Evolutionary conservation across 92 coral and sea anemone species (phyloP).

Genomic region (Metridium senile): DNA sequence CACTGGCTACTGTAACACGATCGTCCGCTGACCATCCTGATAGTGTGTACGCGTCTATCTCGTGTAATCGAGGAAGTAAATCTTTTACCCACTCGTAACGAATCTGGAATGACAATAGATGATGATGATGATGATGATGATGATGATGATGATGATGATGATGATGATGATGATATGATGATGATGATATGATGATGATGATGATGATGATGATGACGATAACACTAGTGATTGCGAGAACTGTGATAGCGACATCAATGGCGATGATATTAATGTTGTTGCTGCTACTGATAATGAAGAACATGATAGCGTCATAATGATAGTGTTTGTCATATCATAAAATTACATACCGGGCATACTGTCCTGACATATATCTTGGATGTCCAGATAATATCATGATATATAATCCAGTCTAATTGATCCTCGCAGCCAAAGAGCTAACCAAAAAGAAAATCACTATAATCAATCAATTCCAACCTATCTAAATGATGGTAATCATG

Average conservation of each 20-base stretch:
- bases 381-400: slow-evolving; percentile 91
- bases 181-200: no score
- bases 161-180: no score
- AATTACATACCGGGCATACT: slow-evolving; percentile 86
- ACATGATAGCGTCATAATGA: no score
- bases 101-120: slow-evolving; percentile 43
- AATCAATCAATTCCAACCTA: background rate
- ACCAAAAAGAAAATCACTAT: background rate
- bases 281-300: no score
- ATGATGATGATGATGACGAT: no score
- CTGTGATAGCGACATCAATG: no score
- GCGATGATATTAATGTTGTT: no score
- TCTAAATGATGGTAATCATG: no score
- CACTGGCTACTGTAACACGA: background rate
- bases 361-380: slow-evolving; percentile 94
- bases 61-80: slow-evolving; percentile 85
- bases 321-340: no score
- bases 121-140: background rate
- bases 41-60: slow-evolving; percentile 61
- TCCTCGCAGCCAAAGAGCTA: slow-evolving; percentile 87
- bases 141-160: no score
- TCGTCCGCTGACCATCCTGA: slow-evolving; percentile 66
- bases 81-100: slow-evolving; percentile 85
- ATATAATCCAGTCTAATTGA: slow-evolving; percentile 90
- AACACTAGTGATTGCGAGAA: no score